Conservation (phyloP, 1,140 invertebrate genomes). For the Drosophila mayri region DNA sequence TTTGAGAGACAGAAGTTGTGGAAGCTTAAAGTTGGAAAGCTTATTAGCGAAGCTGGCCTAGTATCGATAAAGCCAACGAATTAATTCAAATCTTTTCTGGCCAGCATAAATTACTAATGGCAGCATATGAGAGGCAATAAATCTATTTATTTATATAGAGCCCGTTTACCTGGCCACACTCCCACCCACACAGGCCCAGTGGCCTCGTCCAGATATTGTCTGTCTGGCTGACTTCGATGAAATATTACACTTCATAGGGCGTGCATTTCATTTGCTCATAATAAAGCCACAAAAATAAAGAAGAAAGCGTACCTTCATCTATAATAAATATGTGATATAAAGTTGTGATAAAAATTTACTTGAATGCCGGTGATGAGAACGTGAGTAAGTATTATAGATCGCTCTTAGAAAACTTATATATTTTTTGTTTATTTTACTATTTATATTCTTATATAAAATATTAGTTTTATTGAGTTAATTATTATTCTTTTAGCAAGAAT, state of each 20-base stretch:
- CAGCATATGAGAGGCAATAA: conserved; percentile 50
- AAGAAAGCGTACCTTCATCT: not conserved
- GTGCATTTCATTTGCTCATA: conserved; percentile 75
- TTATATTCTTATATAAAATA: too few species aligned
- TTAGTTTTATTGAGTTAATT: too few species aligned
- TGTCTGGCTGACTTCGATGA: conserved; percentile 60
- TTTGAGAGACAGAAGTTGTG: not conserved
- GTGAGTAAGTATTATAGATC: not conserved
- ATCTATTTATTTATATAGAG: conserved; percentile 68
- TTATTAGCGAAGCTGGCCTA: conserved; percentile 50
- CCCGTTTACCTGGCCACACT: conserved; percentile 39
- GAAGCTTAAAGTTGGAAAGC: conserved; percentile 32
- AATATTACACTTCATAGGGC: conserved; percentile 76
- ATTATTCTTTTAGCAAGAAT: too few species aligned
- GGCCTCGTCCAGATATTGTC: conserved; percentile 19
- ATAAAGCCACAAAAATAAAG: conserved; percentile 43
- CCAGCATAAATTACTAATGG: conserved; percentile 67
- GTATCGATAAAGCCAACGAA: conserved; percentile 69
- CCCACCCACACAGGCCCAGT: not conserved
- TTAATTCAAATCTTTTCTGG: conserved; percentile 69
- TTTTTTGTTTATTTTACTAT: too few species aligned
- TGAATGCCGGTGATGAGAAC: conserved; percentile 9
- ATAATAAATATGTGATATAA: conserved; percentile 33
- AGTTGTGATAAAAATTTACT: conserved; percentile 50
- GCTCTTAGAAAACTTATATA: too few species aligned